phyloP scores from a whole-genome alignment of 2,113 vertebrate genomes.

The Channa maculata region DNA sequence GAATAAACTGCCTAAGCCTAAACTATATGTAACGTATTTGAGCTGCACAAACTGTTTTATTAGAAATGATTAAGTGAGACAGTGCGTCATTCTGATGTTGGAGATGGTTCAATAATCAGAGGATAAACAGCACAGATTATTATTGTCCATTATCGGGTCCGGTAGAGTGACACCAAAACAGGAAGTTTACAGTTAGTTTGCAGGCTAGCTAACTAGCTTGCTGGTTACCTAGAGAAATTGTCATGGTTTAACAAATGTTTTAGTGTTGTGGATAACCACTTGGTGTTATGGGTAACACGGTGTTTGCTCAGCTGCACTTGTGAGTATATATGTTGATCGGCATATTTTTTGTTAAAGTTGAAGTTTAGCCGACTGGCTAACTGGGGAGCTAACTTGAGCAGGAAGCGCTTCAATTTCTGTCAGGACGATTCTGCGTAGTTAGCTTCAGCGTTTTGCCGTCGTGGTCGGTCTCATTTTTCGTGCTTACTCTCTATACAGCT shows the following conservation, averaged over 20 bases:
- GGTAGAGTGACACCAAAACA: constrained; percentile 52
- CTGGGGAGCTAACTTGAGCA: constrained; percentile 27
- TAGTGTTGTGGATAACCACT: background rate
- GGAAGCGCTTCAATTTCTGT: background rate
- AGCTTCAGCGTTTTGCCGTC: background rate
- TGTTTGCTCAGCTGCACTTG: fast-evolving
- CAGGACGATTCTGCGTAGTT: background rate
- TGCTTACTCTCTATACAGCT: background rate
- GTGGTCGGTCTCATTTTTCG: background rate
- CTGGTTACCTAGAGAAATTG: background rate
- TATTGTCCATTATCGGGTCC: background rate
- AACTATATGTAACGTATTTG: too few relatives aligned
- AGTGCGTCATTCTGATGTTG: too few relatives aligned
- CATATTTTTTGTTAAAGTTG: background rate
- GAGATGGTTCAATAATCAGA: too few relatives aligned
- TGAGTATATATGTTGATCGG: background rate
- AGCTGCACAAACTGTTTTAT: too few relatives aligned
- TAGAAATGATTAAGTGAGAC: too few relatives aligned
- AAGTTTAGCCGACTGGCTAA: constrained; percentile 11
- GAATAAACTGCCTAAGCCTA: too few relatives aligned
- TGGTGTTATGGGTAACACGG: fast-evolving
- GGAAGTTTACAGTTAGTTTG: constrained; percentile 56
- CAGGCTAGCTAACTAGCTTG: constrained; percentile 9
- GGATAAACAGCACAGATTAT: too few relatives aligned
- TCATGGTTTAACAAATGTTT: background rate